Percentiles rank a stretch among this genome's conserved stretches.
Evolutionary conservation across 2,888 invertebrate species (phyloP).

Genomic region (Himalopsyche kuldschensis): DNA sequence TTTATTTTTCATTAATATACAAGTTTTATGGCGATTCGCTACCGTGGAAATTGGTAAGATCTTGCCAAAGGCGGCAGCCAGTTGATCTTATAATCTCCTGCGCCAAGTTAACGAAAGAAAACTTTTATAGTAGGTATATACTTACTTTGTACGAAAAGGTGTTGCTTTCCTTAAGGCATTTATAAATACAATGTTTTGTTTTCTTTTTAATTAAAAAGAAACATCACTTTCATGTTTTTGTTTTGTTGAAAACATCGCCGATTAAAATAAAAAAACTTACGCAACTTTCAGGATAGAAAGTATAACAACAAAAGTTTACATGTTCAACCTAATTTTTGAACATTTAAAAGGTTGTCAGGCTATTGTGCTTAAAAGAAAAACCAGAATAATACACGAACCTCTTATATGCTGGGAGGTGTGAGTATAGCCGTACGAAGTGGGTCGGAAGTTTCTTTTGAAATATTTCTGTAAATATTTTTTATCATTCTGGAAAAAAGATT

Average conservation of each 20-base stretch:
- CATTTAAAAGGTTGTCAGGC: background rate
- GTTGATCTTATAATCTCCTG: background rate
- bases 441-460: too few species aligned
- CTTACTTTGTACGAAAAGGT: background rate
- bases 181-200: background rate
- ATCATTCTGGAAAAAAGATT: too few species aligned
- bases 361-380: too few species aligned
- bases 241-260: background rate
- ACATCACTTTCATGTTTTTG: background rate
- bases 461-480: too few species aligned
- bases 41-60: background rate
- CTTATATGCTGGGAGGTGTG: too few species aligned
- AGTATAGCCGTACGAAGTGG: too few species aligned
- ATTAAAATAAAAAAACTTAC: background rate
- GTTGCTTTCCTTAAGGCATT: background rate
- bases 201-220: background rate
- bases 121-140: background rate
- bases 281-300: too few species aligned
- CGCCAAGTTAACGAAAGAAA: background rate
- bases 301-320: too few species aligned
- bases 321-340: background rate
- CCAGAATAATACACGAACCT: too few species aligned
- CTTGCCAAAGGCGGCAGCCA: background rate
- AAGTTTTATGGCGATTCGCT: background rate
- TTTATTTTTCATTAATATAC: background rate